Evolutionary conservation across 2,888 invertebrate species (phyloP).

Genomic region (Dasypolia templi): DNA sequence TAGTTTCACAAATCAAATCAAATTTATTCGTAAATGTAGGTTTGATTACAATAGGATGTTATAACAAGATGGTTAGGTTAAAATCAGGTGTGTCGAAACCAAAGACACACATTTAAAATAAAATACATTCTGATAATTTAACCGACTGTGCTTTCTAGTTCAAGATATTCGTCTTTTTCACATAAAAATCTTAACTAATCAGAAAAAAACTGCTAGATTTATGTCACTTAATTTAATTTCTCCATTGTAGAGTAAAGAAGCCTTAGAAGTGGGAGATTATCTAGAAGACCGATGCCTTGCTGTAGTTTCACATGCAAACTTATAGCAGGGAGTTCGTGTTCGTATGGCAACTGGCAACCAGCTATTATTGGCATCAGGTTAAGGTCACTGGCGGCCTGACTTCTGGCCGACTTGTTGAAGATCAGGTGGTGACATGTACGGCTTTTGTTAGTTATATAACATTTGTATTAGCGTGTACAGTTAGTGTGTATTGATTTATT

Average conservation of each 20-base stretch:
- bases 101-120: too few species aligned
- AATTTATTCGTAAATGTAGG: too few species aligned
- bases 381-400: slow-evolving; percentile 42
- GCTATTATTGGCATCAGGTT: slow-evolving; percentile 34
- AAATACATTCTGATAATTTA: not conserved
- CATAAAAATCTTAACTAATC: not conserved
- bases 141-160: not conserved
- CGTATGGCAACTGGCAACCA: slow-evolving; percentile 46
- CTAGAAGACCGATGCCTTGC: slow-evolving; percentile 62
- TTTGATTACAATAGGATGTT: too few species aligned
- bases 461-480: not conserved
- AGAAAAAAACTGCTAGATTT: not conserved
- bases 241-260: slow-evolving; percentile 60
- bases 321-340: slow-evolving; percentile 14
- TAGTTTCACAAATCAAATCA: too few species aligned
- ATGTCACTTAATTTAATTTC: slow-evolving; percentile 56
- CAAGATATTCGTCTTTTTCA: not conserved
- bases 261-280: slow-evolving; percentile 67
- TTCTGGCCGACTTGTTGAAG: slow-evolving; percentile 42
- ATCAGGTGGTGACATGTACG: slow-evolving; percentile 46
- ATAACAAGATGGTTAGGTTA: too few species aligned
- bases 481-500: slow-evolving; percentile 15
- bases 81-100: too few species aligned
- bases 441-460: slow-evolving; percentile 42
- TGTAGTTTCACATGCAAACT: slow-evolving; percentile 56